These are phyloP conservation scores for Pardosa pseudoannulata DNA, from an alignment of 2,888 invertebrate species.

Conservation along the genomic window DNA sequence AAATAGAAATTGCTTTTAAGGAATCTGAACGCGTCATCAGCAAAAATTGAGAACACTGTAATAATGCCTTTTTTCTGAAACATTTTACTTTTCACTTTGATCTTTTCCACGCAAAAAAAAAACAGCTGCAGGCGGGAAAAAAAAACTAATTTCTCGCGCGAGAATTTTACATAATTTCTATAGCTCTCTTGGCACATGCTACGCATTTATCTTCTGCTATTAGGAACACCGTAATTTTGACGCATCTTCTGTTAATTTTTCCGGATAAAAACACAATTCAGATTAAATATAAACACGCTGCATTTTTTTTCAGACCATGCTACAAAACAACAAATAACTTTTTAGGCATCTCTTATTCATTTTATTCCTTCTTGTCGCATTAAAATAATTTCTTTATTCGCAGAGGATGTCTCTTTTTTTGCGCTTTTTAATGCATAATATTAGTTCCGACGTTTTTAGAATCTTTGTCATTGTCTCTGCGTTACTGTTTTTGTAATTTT, in stretches of 20 bases:
- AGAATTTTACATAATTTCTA: conserved; percentile 1
- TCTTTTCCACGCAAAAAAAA: not conserved
- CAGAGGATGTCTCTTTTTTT: not conserved
- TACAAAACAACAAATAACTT: conserved; percentile 10
- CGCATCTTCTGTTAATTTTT: not conserved
- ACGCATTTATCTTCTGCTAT: not conserved
- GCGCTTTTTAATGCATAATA: conserved; percentile 12
- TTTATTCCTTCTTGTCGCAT: not conserved
- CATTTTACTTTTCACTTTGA: not conserved
- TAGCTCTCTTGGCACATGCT: not conserved
- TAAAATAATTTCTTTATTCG: conserved; percentile 10
- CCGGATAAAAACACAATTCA: not conserved
- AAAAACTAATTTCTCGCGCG: not conserved
- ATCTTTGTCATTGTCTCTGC: not conserved
- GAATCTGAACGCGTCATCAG: not conserved
- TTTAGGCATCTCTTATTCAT: conserved; percentile 5
- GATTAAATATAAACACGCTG: not conserved
- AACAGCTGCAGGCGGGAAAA: not conserved
- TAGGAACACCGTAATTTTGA: not conserved
- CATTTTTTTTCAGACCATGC: not conserved
- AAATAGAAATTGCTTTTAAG: no score
- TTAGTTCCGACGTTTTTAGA: not conserved
- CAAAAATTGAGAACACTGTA: not conserved
- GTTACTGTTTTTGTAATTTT: conserved; percentile 5
- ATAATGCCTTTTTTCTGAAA: not conserved